Conservation (phyloP, 2,888 invertebrate species). For the Deilephila elpenor region DNA sequence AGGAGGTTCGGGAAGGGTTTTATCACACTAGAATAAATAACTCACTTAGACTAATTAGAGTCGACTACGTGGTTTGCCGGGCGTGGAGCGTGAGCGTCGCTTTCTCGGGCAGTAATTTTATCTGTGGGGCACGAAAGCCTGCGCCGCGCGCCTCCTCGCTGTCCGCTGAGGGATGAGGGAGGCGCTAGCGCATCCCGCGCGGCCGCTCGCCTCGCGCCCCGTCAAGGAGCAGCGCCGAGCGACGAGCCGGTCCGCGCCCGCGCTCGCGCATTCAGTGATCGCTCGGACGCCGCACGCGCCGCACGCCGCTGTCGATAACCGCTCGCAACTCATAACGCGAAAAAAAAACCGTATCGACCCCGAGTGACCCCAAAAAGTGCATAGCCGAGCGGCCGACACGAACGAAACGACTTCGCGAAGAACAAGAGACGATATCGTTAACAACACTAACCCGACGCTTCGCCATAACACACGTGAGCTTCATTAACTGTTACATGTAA, state of each 20-base stretch:
- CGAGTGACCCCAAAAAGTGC: slow-evolving; percentile 74
- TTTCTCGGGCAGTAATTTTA: slow-evolving; percentile 45
- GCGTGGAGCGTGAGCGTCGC: slow-evolving; percentile 61
- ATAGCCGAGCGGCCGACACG: slow-evolving; percentile 69
- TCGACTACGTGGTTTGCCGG: slow-evolving; percentile 42
- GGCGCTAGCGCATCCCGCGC: slow-evolving; percentile 39
- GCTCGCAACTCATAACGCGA: slow-evolving; percentile 47
- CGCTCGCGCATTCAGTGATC: slow-evolving; percentile 46
- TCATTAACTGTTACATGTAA: slow-evolving; percentile 58
- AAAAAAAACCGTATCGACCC: slow-evolving; percentile 66
- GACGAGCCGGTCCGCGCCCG: slow-evolving; percentile 20
- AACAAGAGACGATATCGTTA: slow-evolving; percentile 46
- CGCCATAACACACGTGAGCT: slow-evolving; percentile 71
- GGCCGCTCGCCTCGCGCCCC: not conserved
- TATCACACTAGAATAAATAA: slow-evolving; percentile 53
- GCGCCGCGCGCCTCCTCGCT: not conserved
- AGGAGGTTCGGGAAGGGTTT: slow-evolving; percentile 36
- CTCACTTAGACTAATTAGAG: slow-evolving; percentile 57
- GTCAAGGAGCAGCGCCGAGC: not conserved
- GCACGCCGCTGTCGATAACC: slow-evolving; percentile 61
- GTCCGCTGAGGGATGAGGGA: slow-evolving; percentile 33
- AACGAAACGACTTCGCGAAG: slow-evolving; percentile 76
- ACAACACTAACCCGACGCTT: slow-evolving; percentile 61
- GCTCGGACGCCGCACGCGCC: slow-evolving; percentile 70
- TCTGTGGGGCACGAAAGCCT: not conserved